phyloP scores from a whole-genome alignment of 2,797 vertebrate genomes.

The Muscicapa comitata region DNA sequence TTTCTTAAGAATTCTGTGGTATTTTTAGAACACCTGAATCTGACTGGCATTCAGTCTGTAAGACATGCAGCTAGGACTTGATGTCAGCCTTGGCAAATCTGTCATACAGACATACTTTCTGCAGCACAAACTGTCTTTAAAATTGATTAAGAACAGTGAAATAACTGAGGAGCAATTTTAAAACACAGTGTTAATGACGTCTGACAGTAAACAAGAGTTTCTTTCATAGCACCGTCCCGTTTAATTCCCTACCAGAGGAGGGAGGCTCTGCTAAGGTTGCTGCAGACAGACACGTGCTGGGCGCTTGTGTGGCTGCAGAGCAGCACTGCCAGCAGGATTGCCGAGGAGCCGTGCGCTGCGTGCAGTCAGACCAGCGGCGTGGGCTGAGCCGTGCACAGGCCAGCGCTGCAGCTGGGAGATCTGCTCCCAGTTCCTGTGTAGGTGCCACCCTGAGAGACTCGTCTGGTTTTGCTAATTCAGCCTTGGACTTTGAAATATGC shows the following conservation, averaged over 20 bases:
- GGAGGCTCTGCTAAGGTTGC: background rate
- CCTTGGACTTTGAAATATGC: background rate
- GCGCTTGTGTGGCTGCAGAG: background rate
- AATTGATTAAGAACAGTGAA: background rate
- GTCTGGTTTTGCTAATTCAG: background rate
- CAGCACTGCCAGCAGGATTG: background rate
- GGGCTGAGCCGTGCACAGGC: rapidly evolving
- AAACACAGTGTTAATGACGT: background rate
- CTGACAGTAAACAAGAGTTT: background rate
- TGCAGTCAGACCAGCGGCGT: rapidly evolving
- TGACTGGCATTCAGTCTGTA: background rate
- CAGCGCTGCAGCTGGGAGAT: background rate
- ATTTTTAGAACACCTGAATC: background rate
- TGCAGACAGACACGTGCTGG: background rate
- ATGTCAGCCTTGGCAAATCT: background rate
- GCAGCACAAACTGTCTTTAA: background rate
- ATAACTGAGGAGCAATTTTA: background rate
- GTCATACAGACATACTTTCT: background rate
- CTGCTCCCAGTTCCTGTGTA: background rate
- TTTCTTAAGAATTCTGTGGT: background rate
- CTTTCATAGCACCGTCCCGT: background rate
- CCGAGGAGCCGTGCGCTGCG: rapidly evolving
- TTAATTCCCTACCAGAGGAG: rapidly evolving
- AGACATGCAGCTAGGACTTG: background rate
- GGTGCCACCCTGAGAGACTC: background rate